Percentiles rank a stretch among this genome's conserved stretches.
Conservation (phyloP, 2,888 invertebrate genomes). For the Pachydiplax longipennis region DNA sequence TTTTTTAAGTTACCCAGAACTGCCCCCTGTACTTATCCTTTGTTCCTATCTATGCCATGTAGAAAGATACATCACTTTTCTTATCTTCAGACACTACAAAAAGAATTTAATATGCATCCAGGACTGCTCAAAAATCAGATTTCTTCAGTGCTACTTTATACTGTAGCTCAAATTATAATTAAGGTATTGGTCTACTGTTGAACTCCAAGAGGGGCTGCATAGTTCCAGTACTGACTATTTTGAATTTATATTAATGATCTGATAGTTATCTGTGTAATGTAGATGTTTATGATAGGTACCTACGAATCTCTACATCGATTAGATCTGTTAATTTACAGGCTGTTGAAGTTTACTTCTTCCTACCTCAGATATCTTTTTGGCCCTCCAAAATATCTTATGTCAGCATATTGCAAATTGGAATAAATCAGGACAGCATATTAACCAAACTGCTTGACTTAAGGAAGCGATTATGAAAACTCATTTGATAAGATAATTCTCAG, state of each 20-base stretch:
- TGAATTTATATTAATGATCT: background rate
- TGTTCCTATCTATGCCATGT: conserved; percentile 4
- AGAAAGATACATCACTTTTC: conserved; percentile 11
- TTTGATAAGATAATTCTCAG: conserved; percentile 21
- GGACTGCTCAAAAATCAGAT: background rate
- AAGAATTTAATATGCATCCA: background rate
- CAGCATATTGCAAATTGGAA: conserved; percentile 10
- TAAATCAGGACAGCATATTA: conserved; percentile 14
- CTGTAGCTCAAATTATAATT: background rate
- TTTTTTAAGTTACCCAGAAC: conserved; percentile 3
- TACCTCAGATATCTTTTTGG: conserved; percentile 4
- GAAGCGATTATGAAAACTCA: conserved; percentile 26
- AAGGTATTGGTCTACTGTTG: background rate
- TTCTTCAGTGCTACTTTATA: background rate
- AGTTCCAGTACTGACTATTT: background rate
- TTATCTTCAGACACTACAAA: background rate
- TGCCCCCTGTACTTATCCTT: conserved; percentile 3
- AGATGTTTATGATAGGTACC: background rate
- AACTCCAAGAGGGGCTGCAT: background rate
- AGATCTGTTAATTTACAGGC: background rate
- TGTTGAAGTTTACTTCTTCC: background rate
- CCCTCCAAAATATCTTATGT: background rate
- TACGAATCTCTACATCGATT: background rate
- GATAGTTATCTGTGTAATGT: background rate
- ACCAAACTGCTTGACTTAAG: conserved; percentile 1